Conservation (phyloP, 2,797 vertebrate species). For the Atherinosoma microstoma region DNA sequence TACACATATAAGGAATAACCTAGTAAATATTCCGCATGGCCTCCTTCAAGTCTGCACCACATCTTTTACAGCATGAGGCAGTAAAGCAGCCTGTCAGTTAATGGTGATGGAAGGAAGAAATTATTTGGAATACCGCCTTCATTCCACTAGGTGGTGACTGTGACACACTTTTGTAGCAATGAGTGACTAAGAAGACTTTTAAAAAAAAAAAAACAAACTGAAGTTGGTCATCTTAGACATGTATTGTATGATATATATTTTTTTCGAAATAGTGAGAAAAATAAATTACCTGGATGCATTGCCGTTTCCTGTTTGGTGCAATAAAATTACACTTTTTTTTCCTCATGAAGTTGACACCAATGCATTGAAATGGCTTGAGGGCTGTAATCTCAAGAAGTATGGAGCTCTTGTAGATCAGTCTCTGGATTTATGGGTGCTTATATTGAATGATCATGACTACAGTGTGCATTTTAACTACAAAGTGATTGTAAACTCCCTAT, state of each 20-base stretch:
- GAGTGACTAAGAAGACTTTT: neutral
- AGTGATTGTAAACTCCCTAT: neutral
- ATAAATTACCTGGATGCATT: neutral
- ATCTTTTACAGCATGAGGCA: neutral
- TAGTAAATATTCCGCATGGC: neutral
- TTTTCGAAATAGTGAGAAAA: neutral
- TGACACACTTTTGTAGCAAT: slow-evolving; percentile 18
- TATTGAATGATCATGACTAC: slow-evolving; percentile 6
- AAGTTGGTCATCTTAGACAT: neutral
- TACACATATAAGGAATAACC: neutral
- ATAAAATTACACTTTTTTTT: slow-evolving; percentile 39
- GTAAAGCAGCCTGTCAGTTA: neutral
- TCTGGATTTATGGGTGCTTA: slow-evolving; percentile 26
- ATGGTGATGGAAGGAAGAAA: neutral
- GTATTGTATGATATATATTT: neutral
- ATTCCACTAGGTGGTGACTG: slow-evolving; percentile 66
- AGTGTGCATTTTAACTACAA: neutral
- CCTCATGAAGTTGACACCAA: slow-evolving; percentile 38
- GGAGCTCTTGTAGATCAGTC: slow-evolving; percentile 29
- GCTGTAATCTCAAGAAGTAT: slow-evolving; percentile 53
- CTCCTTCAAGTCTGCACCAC: neutral
- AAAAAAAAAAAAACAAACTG: neutral
- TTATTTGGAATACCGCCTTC: neutral
- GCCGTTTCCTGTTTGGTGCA: neutral
- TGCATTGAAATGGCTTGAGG: slow-evolving; percentile 59